A percentile compares a stretch with the other conserved stretches of the same genome.
Conservation (phyloP, 30 jellyfish, hydroid and myxozoan genomes). For the Catostylus mosaicus region DNA sequence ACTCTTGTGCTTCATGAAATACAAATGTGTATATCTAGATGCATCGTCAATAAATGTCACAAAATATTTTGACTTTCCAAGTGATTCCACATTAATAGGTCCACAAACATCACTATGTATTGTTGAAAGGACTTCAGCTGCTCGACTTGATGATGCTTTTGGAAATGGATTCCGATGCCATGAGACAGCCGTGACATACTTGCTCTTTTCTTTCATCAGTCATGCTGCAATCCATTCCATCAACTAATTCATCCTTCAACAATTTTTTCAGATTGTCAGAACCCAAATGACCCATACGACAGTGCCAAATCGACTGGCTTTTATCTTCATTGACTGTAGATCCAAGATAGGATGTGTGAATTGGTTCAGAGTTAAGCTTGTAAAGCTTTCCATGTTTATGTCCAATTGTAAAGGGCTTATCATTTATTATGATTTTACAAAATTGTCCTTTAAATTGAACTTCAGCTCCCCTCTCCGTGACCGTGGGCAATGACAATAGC, state of each 20-base stretch:
- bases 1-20: conserved; percentile 34
- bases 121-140: conserved; percentile 21
- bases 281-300: conserved; percentile 11
- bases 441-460: conserved; percentile 48
- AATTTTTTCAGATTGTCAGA: conserved; percentile 6
- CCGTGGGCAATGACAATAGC: conserved; percentile 21
- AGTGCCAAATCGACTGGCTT: conserved; percentile 25
- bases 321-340: neutral
- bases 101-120: conserved; percentile 59
- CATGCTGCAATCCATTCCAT: conserved; percentile 37
- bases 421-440: conserved; percentile 42
- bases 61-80: conserved; percentile 27
- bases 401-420: conserved; percentile 22
- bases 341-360: conserved; percentile 12
- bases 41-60: conserved; percentile 15
- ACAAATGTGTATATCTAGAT: conserved; percentile 21
- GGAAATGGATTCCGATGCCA: conserved; percentile 43
- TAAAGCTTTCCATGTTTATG: conserved; percentile 43
- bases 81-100: conserved; percentile 18
- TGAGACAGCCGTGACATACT: conserved; percentile 34
- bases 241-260: conserved; percentile 12
- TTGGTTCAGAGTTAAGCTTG: conserved; percentile 38
- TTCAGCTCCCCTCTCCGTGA: conserved; percentile 37
- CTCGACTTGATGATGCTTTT: conserved; percentile 26
- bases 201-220: conserved; percentile 6